phyloP scores from a whole-genome alignment of 1,140 invertebrate species.

The Arion vulgaris region DNA sequence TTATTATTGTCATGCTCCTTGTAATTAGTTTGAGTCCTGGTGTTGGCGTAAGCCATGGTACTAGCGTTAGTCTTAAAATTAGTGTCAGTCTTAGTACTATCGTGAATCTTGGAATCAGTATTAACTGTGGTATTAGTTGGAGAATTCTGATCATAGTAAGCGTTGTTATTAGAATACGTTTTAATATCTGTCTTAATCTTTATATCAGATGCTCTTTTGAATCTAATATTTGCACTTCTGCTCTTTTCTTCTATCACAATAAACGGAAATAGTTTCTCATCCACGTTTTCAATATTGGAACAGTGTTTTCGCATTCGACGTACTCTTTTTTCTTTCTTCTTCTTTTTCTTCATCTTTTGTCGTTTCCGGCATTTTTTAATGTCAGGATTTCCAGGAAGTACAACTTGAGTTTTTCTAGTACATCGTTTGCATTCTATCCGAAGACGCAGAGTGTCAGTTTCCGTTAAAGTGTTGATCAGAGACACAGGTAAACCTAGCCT shows the following conservation, averaged over 20 bases:
- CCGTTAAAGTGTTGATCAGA: neutral
- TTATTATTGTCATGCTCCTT: too few species aligned
- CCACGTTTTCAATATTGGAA: neutral
- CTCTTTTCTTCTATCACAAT: constrained; percentile 15
- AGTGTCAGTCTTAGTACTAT: too few species aligned
- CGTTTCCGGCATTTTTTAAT: neutral
- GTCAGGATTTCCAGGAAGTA: neutral
- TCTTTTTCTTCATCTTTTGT: neutral
- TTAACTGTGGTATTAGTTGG: too few species aligned
- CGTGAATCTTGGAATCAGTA: too few species aligned
- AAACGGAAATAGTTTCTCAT: neutral
- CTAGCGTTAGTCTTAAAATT: too few species aligned
- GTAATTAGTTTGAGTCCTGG: too few species aligned
- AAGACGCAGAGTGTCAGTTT: neutral
- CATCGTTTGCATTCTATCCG: constrained; percentile 23
- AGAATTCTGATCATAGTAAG: too few species aligned
- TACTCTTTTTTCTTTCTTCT: constrained; percentile 24
- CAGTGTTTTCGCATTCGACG: neutral
- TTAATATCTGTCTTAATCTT: too few species aligned
- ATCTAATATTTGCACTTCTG: neutral
- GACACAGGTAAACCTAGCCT: constrained; percentile 13
- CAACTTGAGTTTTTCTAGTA: neutral
- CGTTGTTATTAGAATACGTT: too few species aligned
- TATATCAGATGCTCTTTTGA: neutral
- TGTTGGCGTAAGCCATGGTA: too few species aligned